Evolutionary conservation across 1,140 invertebrate species (phyloP), one percentile per base, ranked within the genome.

Genomic region (Archivesica marissinica): DNA sequence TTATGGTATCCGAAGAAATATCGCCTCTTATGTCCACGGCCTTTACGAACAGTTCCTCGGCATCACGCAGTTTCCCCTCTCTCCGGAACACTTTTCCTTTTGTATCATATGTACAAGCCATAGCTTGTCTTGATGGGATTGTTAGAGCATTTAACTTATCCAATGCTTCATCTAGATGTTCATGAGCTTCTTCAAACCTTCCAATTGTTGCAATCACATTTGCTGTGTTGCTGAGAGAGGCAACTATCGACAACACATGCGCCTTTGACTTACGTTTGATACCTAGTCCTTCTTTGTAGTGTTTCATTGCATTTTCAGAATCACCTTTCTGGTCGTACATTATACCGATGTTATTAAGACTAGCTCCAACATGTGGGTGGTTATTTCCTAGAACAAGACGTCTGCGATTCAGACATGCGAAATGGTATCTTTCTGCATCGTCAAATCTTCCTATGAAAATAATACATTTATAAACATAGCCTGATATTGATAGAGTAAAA

Each of bases 291-390:
- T 72, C 33, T 38, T 61, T 23, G 59, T 75, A 76, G 28, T 75
- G 76, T 25, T 76, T 38, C 3, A 84, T 52, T 17, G 81, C 70
- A 15, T 66, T 61, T 28, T 76, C 38, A 50, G 28, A 2, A 39
- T 84, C 81, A 15, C 54, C 81, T 28, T 33, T 75, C 39, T 84
- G 81, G 9, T 75, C 54, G 38, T 76, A 84, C 47, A 84, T 66
- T 7, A 84, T n/a, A 38, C 81, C 81, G 7, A 84, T 75, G 35
- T 84, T 75, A 39, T 84, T 76, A 6, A 61, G 47, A 13, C 54
- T 74, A n/a, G 56, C 38, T 17, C 81, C 81, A 52, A 84, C 39
- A 7, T 28, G 7, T 9, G 81, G 81, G 52, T 76, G 52, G 35
- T 84, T 75, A 41, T 75, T 39, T 4, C 72, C 68, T 61, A 35